Evolutionary conservation across 1,140 invertebrate species (phyloP).

Genomic region (Trichoplusia ni): DNA sequence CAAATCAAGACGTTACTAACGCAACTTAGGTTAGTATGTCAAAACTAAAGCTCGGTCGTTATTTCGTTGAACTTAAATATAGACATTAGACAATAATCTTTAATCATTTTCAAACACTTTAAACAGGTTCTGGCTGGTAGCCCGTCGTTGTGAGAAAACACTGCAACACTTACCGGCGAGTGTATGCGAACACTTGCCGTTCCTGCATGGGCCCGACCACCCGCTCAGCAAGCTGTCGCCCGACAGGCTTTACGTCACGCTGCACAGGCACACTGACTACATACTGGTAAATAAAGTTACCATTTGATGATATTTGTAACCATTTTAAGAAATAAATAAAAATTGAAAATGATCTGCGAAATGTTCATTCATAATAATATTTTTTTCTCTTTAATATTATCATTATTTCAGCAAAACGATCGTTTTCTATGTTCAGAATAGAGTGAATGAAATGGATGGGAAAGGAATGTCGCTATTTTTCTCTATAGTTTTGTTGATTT

Average conservation of each 20-base stretch:
- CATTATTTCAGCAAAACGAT: no score
- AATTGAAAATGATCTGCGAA: no score
- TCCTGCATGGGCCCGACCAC: conserved; percentile 90
- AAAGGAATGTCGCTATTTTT: no score
- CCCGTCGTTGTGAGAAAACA: conserved; percentile 96
- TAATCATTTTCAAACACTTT: background rate
- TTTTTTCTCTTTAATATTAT: background rate
- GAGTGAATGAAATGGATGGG: no score
- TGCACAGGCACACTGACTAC: conserved; percentile 93
- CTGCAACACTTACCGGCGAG: conserved; percentile 95
- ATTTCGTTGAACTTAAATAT: background rate
- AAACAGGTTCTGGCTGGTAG: conserved; percentile 92
- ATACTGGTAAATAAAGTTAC: conserved; percentile 85
- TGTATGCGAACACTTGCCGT: conserved; percentile 91
- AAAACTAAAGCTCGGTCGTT: background rate
- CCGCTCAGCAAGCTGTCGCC: conserved; percentile 89
- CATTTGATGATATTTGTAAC: no score
- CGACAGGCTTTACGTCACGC: conserved; percentile 91
- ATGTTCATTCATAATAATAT: no score
- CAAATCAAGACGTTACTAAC: conserved; percentile 62
- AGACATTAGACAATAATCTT: background rate
- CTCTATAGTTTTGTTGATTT: background rate
- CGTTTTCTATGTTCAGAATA: no score
- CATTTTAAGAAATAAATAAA: no score
- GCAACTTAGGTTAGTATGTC: conserved; percentile 63